These are phyloP conservation scores for Pogonocherus hispidulus DNA, from an alignment of 2,888 invertebrate genomes.

Conservation along the genomic window DNA sequence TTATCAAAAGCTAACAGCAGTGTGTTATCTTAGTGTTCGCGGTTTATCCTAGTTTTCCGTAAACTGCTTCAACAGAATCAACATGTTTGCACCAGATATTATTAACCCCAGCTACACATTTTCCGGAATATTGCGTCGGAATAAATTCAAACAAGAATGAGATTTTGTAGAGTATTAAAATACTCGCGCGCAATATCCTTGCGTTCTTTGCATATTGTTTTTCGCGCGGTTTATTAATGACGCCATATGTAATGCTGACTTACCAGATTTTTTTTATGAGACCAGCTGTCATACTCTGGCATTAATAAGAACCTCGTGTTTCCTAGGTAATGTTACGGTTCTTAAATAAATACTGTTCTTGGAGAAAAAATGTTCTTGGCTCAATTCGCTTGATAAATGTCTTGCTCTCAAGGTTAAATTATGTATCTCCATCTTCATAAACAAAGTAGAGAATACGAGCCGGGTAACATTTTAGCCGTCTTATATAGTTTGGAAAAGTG, in stretches of 20 bases:
- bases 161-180: background rate
- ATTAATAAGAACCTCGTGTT: background rate
- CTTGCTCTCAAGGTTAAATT: background rate
- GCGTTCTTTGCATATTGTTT: background rate
- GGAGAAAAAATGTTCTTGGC: background rate
- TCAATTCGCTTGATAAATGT: background rate
- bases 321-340: background rate
- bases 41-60: no score
- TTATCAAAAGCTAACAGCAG: no score
- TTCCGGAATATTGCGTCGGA: background rate
- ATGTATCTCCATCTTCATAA: background rate
- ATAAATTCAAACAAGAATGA: conserved; percentile 4
- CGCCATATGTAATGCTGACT: conserved; percentile 2
- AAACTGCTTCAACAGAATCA: background rate
- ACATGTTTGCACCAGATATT: background rate
- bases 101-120: background rate
- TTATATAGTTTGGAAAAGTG: no score
- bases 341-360: background rate
- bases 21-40: no score
- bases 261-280: background rate
- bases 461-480: no score
- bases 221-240: conserved; percentile 1
- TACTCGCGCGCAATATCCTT: background rate
- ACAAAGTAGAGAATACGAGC: background rate
- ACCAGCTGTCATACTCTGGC: background rate